Conservation (phyloP, 2,113 vertebrate genomes). For the Fregata magnificens region DNA sequence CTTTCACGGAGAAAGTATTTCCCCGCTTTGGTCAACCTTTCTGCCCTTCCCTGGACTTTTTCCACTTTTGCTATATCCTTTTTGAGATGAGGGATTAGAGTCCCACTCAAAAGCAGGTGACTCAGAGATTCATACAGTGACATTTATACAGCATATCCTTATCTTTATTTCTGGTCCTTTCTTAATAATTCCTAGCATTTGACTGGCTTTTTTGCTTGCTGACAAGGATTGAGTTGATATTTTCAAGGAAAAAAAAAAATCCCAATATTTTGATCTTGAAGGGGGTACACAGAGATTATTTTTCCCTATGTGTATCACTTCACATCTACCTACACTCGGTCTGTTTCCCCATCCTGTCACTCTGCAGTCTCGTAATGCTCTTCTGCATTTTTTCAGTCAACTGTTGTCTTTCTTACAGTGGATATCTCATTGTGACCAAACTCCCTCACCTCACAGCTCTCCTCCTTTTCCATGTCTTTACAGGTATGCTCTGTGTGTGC, state of each 20-base stretch:
- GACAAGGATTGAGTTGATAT: background rate
- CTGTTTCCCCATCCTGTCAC: background rate
- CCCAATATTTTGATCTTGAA: background rate
- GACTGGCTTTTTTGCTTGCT: background rate
- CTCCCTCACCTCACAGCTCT: background rate
- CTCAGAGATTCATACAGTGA: background rate
- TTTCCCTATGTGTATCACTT: background rate
- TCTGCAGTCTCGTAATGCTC: background rate
- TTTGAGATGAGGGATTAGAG: background rate
- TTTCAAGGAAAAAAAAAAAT: background rate
- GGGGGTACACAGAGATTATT: background rate
- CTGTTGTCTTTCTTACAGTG: background rate
- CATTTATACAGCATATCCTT: background rate
- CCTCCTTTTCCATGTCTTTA: background rate
- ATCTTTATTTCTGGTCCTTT: background rate
- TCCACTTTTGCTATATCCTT: background rate
- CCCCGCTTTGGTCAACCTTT: background rate
- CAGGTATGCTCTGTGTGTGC: accelerated
- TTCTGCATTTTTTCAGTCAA: background rate
- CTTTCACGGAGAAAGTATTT: background rate
- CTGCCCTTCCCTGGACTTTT: background rate
- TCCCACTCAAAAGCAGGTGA: background rate
- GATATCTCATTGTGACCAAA: accelerated
- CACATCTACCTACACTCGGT: background rate
- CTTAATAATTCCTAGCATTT: background rate